A percentile compares a stretch with the other conserved stretches of the same genome.
Conservation (phyloP, 2,797 vertebrate genomes). For the Aplochiton taeniatus region DNA sequence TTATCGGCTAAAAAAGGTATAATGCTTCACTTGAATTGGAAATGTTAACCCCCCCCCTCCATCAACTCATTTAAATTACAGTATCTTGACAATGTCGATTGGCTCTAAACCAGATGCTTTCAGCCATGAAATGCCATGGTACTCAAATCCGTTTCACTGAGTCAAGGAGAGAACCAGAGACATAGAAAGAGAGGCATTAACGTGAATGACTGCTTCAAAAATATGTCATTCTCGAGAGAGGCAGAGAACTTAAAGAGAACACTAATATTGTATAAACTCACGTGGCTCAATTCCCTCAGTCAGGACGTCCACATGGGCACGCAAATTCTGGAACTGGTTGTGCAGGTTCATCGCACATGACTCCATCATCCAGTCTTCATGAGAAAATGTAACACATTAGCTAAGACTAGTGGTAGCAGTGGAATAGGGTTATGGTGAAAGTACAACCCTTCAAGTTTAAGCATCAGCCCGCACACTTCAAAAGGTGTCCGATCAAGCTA, state of each 20-base stretch:
- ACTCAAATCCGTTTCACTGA: too few relatives aligned
- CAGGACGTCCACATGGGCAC: constrained; percentile 79
- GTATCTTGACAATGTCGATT: too few relatives aligned
- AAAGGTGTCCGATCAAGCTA: too few relatives aligned
- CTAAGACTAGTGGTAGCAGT: not conserved
- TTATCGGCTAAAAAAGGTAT: not conserved
- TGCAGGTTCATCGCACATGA: constrained; percentile 75
- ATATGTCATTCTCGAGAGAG: too few relatives aligned
- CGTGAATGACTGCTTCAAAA: too few relatives aligned
- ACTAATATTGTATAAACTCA: constrained; percentile 76
- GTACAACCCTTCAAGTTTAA: too few relatives aligned
- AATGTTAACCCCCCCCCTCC: constrained; percentile 8
- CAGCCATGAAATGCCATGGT: too few relatives aligned
- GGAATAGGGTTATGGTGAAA: too few relatives aligned
- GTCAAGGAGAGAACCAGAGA: too few relatives aligned
- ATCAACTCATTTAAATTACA: constrained; percentile 18
- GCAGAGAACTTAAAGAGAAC: not conserved
- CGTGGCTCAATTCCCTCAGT: constrained; percentile 83
- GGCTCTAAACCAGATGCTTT: too few relatives aligned
- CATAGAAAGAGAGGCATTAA: too few relatives aligned
- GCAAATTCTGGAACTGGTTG: constrained; percentile 82
- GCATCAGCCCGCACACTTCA: too few relatives aligned
- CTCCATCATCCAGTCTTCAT: constrained; percentile 74
- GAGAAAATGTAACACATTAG: not conserved
- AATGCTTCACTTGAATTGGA: constrained; percentile 24